phyloP scores from a whole-genome alignment of 2,113 vertebrate species.

The Pseudorasbora parva region DNA sequence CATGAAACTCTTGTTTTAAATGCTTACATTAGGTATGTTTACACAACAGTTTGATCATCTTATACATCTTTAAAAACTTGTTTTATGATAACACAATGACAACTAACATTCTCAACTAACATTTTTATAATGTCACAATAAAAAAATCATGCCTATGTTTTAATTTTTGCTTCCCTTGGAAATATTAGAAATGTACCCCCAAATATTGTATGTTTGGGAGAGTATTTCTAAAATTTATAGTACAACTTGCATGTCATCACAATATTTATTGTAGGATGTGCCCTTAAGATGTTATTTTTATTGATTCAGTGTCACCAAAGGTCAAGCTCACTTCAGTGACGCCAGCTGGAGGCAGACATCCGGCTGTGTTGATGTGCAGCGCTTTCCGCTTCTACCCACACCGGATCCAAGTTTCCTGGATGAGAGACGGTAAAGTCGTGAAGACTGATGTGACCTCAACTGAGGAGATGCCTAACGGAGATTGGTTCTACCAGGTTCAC shows the following conservation, averaged over 20 bases:
- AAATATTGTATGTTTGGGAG: too few species aligned
- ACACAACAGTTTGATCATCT: background rate
- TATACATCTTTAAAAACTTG: background rate
- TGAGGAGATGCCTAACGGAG: conserved; percentile 57
- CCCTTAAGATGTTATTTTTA: background rate
- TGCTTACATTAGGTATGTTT: background rate
- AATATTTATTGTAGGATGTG: background rate
- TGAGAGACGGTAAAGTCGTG: conserved; percentile 56
- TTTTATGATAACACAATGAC: background rate
- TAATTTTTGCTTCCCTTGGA: too few species aligned
- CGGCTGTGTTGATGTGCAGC: conserved; percentile 59
- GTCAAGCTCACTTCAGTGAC: conserved; percentile 34
- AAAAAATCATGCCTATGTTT: too few species aligned
- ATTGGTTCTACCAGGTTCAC: conserved; percentile 68
- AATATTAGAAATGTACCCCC: too few species aligned
- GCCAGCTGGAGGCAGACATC: conserved; percentile 29
- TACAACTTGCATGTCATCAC: too few species aligned
- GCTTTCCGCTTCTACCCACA: conserved; percentile 51
- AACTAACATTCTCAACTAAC: too few species aligned
- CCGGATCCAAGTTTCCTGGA: conserved; percentile 50
- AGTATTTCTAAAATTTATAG: too few species aligned
- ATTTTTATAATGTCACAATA: too few species aligned
- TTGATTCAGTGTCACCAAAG: conserved; percentile 48
- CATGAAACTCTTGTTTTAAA: background rate
- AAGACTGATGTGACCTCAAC: conserved; percentile 49